phyloP scores from a whole-genome alignment of 2,113 vertebrate genomes.

The Agapornis roseicollis region DNA sequence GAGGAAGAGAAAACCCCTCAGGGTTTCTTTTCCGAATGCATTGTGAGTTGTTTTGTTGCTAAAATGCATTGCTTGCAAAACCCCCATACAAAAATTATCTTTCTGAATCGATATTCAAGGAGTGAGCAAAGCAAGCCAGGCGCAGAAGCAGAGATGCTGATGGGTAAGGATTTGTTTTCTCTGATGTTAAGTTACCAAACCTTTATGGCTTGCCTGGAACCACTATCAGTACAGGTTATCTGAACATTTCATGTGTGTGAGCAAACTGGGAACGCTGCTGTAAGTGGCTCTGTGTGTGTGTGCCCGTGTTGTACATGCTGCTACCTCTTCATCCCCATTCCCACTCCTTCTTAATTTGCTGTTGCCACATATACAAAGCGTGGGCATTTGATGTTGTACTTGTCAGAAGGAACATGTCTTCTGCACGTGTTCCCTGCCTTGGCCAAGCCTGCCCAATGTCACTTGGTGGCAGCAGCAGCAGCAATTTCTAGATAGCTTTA shows the following conservation, averaged over 20 bases:
- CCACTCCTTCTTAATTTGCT: neutral
- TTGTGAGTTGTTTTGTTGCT: neutral
- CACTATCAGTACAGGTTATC: neutral
- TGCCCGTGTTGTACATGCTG: neutral
- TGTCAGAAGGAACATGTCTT: neutral
- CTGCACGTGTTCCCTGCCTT: neutral
- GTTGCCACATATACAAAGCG: neutral
- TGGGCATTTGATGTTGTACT: accelerated
- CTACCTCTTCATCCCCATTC: neutral
- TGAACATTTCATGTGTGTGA: neutral
- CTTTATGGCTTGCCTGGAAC: neutral
- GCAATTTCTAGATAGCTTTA: neutral
- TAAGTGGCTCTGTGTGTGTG: neutral
- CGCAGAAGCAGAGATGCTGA: accelerated
- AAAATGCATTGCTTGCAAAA: neutral
- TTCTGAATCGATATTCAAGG: accelerated
- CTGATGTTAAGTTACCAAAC: neutral
- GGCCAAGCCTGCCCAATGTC: neutral
- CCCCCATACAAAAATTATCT: neutral
- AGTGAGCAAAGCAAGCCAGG: too few species aligned
- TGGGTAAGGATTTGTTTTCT: neutral
- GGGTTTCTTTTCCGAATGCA: neutral
- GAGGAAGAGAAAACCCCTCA: neutral
- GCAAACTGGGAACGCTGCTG: neutral
- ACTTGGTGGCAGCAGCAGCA: neutral